Evolutionary conservation across 2,888 invertebrate species (phyloP).

Genomic region (Gasteruption jaculator): DNA sequence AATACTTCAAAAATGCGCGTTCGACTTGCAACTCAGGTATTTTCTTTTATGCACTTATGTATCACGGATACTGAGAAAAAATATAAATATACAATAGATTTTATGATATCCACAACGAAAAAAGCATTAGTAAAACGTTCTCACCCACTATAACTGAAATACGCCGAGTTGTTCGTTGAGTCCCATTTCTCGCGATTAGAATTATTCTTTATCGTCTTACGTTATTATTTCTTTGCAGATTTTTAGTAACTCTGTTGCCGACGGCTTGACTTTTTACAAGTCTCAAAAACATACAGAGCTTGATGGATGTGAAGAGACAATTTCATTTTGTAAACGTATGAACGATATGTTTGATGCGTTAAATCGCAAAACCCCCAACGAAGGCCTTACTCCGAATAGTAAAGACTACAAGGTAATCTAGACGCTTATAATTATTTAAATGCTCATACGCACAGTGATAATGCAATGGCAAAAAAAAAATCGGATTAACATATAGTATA

Average conservation of each 20-base stretch:
- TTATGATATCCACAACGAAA: too few species aligned
- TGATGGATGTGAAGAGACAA: conserved; percentile 16
- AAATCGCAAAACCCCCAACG: conserved; percentile 13
- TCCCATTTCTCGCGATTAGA: conserved; percentile 2
- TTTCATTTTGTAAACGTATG: conserved; percentile 22
- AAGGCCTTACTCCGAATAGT: conserved; percentile 6
- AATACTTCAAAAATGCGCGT: conserved; percentile 19
- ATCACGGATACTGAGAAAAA: too few species aligned
- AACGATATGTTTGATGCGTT: conserved; percentile 25
- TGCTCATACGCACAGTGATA: background rate
- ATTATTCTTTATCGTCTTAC: conserved; percentile 1
- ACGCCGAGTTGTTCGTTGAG: too few species aligned
- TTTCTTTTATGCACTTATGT: too few species aligned
- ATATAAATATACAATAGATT: too few species aligned
- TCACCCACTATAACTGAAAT: too few species aligned
- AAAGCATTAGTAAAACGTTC: too few species aligned
- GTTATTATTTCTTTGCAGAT: conserved; percentile 17
- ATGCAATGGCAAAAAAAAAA: background rate
- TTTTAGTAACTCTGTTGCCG: conserved; percentile 21
- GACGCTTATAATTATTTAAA: background rate
- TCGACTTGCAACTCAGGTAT: conserved; percentile 19
- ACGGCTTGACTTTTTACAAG: conserved; percentile 16
- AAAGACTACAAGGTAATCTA: background rate
- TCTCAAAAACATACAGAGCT: conserved; percentile 12
- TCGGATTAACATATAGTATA: background rate